These are phyloP conservation scores for Laothoe populi DNA, from an alignment of 2,888 invertebrate genomes.

Conservation along the genomic window DNA sequence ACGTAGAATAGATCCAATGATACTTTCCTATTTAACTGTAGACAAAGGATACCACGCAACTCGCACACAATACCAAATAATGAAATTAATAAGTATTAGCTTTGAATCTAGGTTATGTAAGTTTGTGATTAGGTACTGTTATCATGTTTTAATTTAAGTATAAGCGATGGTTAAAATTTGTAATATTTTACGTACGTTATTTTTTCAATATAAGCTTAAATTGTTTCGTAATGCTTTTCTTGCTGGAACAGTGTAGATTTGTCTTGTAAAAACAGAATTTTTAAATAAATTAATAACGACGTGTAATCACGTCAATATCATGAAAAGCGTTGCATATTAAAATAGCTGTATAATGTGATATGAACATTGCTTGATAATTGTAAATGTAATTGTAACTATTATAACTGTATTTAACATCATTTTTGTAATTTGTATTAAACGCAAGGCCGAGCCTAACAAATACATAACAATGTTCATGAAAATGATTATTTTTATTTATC, in stretches of 20 bases:
- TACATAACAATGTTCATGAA: constrained; percentile 3
- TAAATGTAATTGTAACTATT: constrained; percentile 28
- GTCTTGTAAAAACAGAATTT: too few relatives aligned
- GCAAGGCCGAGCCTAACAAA: constrained; percentile 9
- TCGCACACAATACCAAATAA: constrained; percentile 7
- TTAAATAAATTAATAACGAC: neutral
- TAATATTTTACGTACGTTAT: constrained; percentile 7
- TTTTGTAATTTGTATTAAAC: constrained; percentile 24
- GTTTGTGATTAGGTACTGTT: constrained; percentile 23
- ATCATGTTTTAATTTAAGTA: constrained; percentile 8
- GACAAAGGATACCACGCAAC: too few relatives aligned
- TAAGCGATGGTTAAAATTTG: constrained; percentile 1
- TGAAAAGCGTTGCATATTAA: neutral
- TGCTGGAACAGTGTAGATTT: too few relatives aligned
- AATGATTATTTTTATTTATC: neutral
- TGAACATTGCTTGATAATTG: constrained; percentile 25
- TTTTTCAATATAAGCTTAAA: neutral
- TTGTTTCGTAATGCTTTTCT: too few relatives aligned
- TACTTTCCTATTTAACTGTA: neutral
- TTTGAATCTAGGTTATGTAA: constrained; percentile 22
- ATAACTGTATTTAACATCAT: constrained; percentile 14
- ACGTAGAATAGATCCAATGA: too few relatives aligned
- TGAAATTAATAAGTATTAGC: constrained; percentile 21
- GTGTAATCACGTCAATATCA: neutral
- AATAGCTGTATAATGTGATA: constrained; percentile 22